phyloP scores from a whole-genome alignment of 1,140 invertebrate genomes.

The Meloidogyne hapla region DNA sequence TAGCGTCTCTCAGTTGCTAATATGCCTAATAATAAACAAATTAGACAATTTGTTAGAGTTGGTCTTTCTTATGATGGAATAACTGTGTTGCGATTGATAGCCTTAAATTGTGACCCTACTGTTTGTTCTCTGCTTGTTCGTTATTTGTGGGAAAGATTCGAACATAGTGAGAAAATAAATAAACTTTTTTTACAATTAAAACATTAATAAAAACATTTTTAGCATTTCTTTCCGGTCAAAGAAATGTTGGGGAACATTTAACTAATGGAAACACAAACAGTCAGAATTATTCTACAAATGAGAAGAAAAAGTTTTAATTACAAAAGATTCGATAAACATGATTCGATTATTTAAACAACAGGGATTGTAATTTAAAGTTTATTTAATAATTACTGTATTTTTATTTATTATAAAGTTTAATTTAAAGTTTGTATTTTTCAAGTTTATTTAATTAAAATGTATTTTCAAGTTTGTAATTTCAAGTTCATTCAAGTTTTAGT shows the following conservation, averaged over 20 bases:
- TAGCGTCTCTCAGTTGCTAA: neutral
- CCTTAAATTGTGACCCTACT: conserved; percentile 9
- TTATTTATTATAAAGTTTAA: neutral
- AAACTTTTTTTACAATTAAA: neutral
- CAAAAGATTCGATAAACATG: neutral
- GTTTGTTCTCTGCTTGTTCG: neutral
- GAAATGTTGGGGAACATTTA: neutral
- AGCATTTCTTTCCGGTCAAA: neutral
- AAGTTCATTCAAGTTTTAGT: neutral
- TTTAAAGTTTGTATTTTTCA: neutral
- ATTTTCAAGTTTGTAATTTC: too few species aligned
- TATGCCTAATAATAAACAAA: neutral
- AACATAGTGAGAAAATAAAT: neutral
- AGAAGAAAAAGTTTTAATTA: neutral
- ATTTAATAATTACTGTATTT: neutral
- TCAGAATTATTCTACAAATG: neutral
- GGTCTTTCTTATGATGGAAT: conserved; percentile 12
- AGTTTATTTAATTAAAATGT: too few species aligned
- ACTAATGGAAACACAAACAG: neutral
- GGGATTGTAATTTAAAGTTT: neutral
- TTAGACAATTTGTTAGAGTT: neutral
- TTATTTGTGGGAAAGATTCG: neutral
- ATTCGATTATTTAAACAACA: neutral
- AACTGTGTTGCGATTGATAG: conserved; percentile 11
- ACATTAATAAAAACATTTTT: neutral